Percentiles rank a stretch among this genome's conserved stretches.
Conservation (phyloP, 2,797 vertebrate species). For the Margarornis squamiger region DNA sequence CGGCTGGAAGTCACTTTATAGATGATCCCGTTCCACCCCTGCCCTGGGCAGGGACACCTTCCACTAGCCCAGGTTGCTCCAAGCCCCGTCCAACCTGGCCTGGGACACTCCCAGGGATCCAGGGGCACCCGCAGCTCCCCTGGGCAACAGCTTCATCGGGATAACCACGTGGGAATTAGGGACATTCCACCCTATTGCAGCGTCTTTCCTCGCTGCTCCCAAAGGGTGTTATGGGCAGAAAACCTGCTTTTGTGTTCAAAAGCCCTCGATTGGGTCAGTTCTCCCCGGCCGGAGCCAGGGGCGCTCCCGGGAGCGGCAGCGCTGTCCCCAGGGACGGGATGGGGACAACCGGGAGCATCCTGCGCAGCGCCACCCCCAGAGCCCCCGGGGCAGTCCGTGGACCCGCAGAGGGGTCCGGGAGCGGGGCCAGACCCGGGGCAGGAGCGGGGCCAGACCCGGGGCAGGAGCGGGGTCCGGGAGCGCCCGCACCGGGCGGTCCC, state of each 20-base stretch:
- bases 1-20: not conserved
- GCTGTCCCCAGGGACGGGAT: not conserved
- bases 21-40: too few relatives aligned
- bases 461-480: too few relatives aligned
- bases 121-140: not conserved
- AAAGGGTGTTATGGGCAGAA: accelerated
- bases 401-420: not conserved
- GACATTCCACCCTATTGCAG: accelerated
- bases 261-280: accelerated
- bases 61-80: not conserved
- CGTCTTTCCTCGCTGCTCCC: not conserved
- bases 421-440: not conserved
- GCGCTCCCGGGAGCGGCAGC: not conserved
- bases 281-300: too few relatives aligned
- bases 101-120: not conserved
- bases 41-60: not conserved
- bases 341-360: too few relatives aligned
- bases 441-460: not conserved
- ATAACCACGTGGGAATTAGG: not conserved
- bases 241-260: accelerated
- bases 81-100: too few relatives aligned
- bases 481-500: not conserved
- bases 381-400: not conserved
- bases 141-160: not conserved
- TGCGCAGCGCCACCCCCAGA: not conserved